Percentiles rank a stretch among this genome's conserved stretches.
Evolutionary conservation across 2,113 vertebrate genomes (phyloP).

Genomic region (Crotalus viridis): DNA sequence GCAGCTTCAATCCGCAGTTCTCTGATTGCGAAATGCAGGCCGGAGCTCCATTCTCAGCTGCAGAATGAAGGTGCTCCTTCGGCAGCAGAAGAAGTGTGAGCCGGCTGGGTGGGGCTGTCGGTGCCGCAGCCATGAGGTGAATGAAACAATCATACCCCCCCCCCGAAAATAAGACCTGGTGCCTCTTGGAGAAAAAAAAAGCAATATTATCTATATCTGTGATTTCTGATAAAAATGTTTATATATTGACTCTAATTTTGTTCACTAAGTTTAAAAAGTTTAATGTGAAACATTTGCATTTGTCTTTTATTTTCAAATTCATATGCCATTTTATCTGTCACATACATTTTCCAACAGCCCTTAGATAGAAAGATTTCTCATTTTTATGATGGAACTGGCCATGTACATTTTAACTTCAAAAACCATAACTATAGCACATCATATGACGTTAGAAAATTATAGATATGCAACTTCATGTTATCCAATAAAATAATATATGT

Average conservation of each 20-base stretch:
- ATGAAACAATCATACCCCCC: too few species aligned
- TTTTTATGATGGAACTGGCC: background rate
- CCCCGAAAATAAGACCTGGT: too few species aligned
- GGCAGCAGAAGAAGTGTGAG: too few species aligned
- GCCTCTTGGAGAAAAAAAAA: background rate
- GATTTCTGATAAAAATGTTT: background rate
- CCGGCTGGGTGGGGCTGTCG: too few species aligned
- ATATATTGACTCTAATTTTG: background rate
- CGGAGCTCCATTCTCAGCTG: too few species aligned
- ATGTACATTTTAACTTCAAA: background rate
- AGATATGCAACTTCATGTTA: background rate
- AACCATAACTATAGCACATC: background rate
- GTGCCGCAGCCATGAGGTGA: too few species aligned
- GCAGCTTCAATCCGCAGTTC: too few species aligned
- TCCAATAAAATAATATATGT: background rate
- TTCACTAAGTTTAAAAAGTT: background rate
- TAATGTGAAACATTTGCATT: background rate
- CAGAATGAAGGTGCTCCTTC: too few species aligned
- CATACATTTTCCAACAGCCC: background rate
- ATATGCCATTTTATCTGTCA: background rate
- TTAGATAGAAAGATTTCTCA: background rate
- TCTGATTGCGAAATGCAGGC: too few species aligned
- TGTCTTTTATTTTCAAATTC: background rate
- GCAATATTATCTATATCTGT: background rate
- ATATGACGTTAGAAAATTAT: background rate